These are phyloP conservation scores for Neoscelio sp. DNA, from an alignment of 2,888 invertebrate species.

Conservation along the genomic window DNA sequence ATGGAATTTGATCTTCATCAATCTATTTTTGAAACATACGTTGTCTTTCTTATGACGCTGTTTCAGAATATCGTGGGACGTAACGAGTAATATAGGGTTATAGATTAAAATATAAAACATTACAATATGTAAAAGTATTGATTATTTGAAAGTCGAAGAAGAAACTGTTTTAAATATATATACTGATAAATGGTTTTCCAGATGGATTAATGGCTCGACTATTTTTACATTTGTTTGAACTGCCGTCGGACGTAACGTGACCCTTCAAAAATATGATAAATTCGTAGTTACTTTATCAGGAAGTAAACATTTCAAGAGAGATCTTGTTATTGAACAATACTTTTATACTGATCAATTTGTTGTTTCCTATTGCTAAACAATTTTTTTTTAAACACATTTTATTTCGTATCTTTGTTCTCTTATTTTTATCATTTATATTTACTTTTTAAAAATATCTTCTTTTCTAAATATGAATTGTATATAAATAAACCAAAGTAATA, in stretches of 20 bases:
- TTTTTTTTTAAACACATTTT: constrained; percentile 22
- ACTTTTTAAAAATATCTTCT: too few relatives aligned
- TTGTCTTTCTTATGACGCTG: too few relatives aligned
- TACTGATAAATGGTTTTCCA: constrained; percentile 67
- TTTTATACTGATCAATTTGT: constrained; percentile 34
- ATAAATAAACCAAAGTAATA: too few relatives aligned
- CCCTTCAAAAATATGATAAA: constrained; percentile 57
- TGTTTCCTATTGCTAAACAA: constrained; percentile 9
- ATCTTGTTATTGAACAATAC: constrained; percentile 40
- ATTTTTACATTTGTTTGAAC: constrained; percentile 58
- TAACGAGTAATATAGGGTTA: too few relatives aligned
- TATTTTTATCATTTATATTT: too few relatives aligned
- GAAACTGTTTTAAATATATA: constrained; percentile 57
- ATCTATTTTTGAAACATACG: too few relatives aligned
- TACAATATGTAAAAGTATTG: neutral
- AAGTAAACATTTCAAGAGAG: constrained; percentile 57
- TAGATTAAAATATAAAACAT: neutral
- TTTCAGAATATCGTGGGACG: too few relatives aligned
- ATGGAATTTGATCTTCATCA: too few relatives aligned
- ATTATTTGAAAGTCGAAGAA: constrained; percentile 22
- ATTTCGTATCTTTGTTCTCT: too few relatives aligned
- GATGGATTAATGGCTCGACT: constrained; percentile 43
- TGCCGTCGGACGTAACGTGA: constrained; percentile 43
- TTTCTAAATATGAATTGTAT: too few relatives aligned
- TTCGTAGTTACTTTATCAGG: constrained; percentile 53